Evolutionary conservation across 2,888 invertebrate species (phyloP), one percentile per base, ranked within the genome.

Genomic region (Doris montereyensis): DNA sequence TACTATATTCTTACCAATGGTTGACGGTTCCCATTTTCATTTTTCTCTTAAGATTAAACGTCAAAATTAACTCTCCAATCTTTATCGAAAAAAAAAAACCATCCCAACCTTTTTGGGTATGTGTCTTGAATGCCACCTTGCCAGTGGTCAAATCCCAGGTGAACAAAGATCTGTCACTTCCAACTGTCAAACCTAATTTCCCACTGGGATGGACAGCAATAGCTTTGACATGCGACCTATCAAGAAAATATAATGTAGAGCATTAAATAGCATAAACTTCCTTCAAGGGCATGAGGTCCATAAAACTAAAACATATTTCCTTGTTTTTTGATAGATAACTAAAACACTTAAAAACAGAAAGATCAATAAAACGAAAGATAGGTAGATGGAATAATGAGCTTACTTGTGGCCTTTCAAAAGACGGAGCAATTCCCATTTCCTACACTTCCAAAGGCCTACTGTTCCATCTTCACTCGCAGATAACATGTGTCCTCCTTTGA

Each of bases 111-210:
- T 93, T 95, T 82, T 94, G 94, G 41, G 97, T 92, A 91, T 97
- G 97, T n/a, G 95, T 96, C 0, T 95, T 95, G 90, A 96, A 98
- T 0, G 97, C 97, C 85, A 95, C 95, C 81, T 97, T 94, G 0
- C 97, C 98, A 91, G 97, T 97, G 0, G 98, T 93, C 82, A 98
- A 93, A 93, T 98, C 97, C 98, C 98, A 98, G 1, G 97, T 97
- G 28, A 89, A 85, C 68, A 98, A 91, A 3, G 95, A 95, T 85
- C 94, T 94, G 91, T 98, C 97, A 72, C 94, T 94, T 21, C 97
- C 97, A 58, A 97, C 93, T 13, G 97, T 95, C 8, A 98, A 92
- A 0, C 97, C 96, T 83, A 98, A 88, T 92, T 97, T 97, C 17
- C 97, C 97, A 86, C 95, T 95, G 0, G 97, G 96, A 93, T 98